A percentile compares a stretch with the other conserved stretches of the same genome.
Evolutionary conservation across 1,140 invertebrate genomes (phyloP).

Genomic region (Hormaphis cornu): DNA sequence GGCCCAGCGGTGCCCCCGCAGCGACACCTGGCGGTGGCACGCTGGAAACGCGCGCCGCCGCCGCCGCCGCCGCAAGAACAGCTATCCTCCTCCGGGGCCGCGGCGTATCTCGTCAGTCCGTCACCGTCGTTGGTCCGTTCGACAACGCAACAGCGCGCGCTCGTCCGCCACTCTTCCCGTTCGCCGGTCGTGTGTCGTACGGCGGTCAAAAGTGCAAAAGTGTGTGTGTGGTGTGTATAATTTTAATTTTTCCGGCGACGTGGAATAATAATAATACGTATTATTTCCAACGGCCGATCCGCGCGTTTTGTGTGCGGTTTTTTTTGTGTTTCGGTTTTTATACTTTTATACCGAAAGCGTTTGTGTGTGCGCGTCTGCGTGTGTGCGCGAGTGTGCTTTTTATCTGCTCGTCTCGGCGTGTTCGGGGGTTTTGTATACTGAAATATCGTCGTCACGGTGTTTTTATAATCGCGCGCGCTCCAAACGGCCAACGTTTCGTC

Average conservation of each 20-base stretch:
- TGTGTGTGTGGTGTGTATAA: background rate
- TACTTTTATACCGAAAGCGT: background rate
- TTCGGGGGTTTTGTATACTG: no score
- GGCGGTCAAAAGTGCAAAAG: no score
- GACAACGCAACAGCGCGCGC: background rate
- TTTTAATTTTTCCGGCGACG: background rate
- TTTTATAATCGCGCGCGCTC: no score
- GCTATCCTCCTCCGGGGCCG: conserved; percentile 28
- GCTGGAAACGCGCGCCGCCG: conserved; percentile 12
- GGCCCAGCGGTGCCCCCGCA: conserved; percentile 21
- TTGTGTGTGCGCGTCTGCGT: no score
- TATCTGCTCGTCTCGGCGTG: no score
- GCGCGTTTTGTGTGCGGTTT: background rate
- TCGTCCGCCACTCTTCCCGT: background rate
- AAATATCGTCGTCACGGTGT: no score
- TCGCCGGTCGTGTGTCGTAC: background rate
- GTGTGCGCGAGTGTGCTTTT: no score
- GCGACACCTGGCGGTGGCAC: conserved; percentile 28
- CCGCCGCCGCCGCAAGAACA: conserved; percentile 5
- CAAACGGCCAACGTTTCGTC: no score
- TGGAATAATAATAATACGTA: no score
- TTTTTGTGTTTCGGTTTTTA: no score
- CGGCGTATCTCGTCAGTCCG: conserved; percentile 26
- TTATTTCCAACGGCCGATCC: conserved; percentile 4
- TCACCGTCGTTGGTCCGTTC: conserved; percentile 16